Base-by-base conservation (phyloP, 2,797 vertebrate species). In the Pseudocheirus occidentalis region DNA sequence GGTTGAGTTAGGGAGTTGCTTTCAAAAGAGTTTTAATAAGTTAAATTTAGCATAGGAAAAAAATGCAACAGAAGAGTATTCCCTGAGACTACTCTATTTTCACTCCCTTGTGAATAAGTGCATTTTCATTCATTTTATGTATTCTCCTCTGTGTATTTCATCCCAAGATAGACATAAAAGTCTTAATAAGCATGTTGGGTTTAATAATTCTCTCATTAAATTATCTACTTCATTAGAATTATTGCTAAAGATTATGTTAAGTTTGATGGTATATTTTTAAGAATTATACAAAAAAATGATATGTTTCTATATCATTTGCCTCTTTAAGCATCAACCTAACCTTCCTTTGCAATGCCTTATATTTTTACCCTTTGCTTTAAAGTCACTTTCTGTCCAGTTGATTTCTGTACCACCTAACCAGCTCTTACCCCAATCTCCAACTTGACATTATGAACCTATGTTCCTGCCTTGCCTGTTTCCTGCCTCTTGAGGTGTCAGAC, bases 221-320 rank as follows among this genome's bases (percentile, higher is more conserved):
- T 96, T 93, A 95, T 18, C 31, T n/a, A 94, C 0, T 96, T 11
- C 31, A 93, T 27, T 58, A 92, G 90, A 95, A 96, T 96, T 94
- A 95, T 96, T 92, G 54, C 52, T 57, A 97, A 92, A 94, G 62
- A 95, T 90, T 94, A 18, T 95, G 90, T 96, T 91, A 93, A 95
- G 28, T 57, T 92, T 96, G 40, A 46, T 91, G 62, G 59, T 95
- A 95, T 52, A 14, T 95, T 95, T 95, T 57, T 46, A 92, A 3
- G 92, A 28, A 91, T 97, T 96, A 90, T 89, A 57, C 92, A 96
- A 96, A 95, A 97, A 95, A 97, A 94, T 92, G n/a, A 96, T 55
- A 55, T 52, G 34, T 94, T 97, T 94, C 59, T 91, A 66, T 55
- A 96, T 93, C 59, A 87, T 58, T 54, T 81, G 92, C 93, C 90